These are phyloP conservation scores for Oedothorax gibbosus DNA, from an alignment of 1,140 invertebrate genomes.

Conservation along the genomic window DNA sequence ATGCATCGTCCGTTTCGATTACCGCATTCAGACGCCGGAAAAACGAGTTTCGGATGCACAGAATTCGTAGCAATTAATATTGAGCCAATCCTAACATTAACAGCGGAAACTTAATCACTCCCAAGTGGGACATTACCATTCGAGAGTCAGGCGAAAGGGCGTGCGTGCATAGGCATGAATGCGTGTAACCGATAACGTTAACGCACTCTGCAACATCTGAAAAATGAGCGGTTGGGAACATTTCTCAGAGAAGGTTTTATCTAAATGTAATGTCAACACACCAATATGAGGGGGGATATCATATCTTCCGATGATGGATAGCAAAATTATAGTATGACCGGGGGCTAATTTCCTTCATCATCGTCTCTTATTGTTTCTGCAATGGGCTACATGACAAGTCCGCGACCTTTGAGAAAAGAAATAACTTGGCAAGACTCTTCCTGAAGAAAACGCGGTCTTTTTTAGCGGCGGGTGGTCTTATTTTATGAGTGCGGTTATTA, in stretches of 20 bases:
- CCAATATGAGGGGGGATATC: background rate
- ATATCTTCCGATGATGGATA: constrained; percentile 36
- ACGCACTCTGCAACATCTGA: constrained; percentile 13
- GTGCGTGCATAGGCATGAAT: constrained; percentile 29
- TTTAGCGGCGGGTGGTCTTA: background rate
- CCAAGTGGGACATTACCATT: constrained; percentile 2
- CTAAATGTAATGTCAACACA: constrained; percentile 27
- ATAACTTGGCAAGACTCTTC: constrained; percentile 39
- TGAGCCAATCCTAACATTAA: constrained; percentile 1
- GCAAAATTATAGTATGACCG: constrained; percentile 18
- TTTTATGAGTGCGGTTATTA: constrained; percentile 9
- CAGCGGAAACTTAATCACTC: constrained; percentile 25
- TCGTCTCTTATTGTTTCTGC: constrained; percentile 39
- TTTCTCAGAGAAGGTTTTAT: constrained; percentile 23
- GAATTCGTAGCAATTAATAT: constrained; percentile 17
- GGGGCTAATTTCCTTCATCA: constrained; percentile 18
- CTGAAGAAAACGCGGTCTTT: constrained; percentile 23
- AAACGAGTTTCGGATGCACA: background rate
- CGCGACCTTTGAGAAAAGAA: background rate
- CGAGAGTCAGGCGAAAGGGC: background rate
- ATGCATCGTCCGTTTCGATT: no score
- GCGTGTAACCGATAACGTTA: constrained; percentile 18
- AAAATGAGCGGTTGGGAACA: constrained; percentile 20
- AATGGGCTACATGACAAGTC: constrained; percentile 22
- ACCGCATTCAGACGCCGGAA: no score